Evolutionary conservation across 2,888 invertebrate genomes (phyloP), one percentile per base, ranked within the genome.

Genomic region (Ennomos erosarius): DNA sequence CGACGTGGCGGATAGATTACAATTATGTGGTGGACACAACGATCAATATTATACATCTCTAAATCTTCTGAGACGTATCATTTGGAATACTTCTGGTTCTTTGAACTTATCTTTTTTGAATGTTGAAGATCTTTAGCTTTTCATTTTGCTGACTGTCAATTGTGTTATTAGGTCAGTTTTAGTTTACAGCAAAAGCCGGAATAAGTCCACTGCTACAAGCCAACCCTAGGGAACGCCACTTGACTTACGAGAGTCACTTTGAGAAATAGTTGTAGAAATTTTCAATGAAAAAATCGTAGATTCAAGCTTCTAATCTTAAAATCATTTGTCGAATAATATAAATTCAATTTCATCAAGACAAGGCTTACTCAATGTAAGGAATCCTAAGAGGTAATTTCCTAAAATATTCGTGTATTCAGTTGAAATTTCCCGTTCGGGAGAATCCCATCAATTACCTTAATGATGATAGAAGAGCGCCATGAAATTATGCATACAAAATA

Each of bases 361-460:
- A 33, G 53, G 44, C 52, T 52, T 26, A 26, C 46, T 45, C 49
- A 45, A 58, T 54, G 49, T 48, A 39, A 53, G 52, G 55, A 58
- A 59, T 61, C 49, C 57, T 49, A 49, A 55, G 50, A 59, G 50
- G 54, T 52, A 56, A 62, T 60, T 56, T 57, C 47, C 57, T 57
- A 48, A 51, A 63, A 55, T 62, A 47, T 55, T 59, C 48, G 36
- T 50, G 54, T 52, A 59, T 52, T 61, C 63, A 43, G 40, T 44
- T 56, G 57, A 53, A 65, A 60, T 61, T 62, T 58, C 54, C 56
- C 37, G 48, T 43, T 40, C 11, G n/a, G 10, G n/a, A 34, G 44
- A 51, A 38, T 57, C 62, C 55, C 62, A 67, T 69, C 65, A 67
- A 67, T 69, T 69, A 69, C 59, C 60, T 58, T 65, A 69, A 69